Percentiles rank a stretch among this genome's conserved stretches.
Evolutionary conservation across 2,888 invertebrate genomes (phyloP).

Genomic region (Blastobasis lacticolella): DNA sequence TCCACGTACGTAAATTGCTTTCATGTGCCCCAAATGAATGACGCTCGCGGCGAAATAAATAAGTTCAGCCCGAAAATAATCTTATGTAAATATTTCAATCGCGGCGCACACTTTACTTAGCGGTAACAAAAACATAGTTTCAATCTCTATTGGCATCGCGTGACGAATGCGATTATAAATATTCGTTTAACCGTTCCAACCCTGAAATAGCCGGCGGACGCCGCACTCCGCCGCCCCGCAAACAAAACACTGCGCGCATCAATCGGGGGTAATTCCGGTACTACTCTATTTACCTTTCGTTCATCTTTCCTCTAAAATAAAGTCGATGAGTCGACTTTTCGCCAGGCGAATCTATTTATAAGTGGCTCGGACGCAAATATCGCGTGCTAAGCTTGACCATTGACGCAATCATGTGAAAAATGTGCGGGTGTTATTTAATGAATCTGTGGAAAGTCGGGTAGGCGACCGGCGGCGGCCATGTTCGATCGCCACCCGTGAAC

Average conservation of each 20-base stretch:
- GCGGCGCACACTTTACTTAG: conserved; percentile 50
- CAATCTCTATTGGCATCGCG: conserved; percentile 32
- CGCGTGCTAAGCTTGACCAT: conserved; percentile 60
- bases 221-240: conserved; percentile 31
- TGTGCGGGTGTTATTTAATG: conserved; percentile 63
- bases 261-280: conserved; percentile 45
- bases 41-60: conserved; percentile 55
- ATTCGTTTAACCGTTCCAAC: conserved; percentile 41
- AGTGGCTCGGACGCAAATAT: conserved; percentile 61
- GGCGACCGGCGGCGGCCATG: conserved; percentile 55
- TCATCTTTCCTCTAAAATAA: conserved; percentile 62
- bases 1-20: conserved; percentile 52
- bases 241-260: conserved; percentile 50
- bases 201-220: conserved; percentile 47
- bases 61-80: conserved; percentile 54
- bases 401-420: conserved; percentile 70
- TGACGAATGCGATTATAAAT: conserved; percentile 65
- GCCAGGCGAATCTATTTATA: conserved; percentile 65
- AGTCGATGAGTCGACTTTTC: conserved; percentile 60
- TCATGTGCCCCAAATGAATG: conserved; percentile 56
- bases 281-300: conserved; percentile 61
- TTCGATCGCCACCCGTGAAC: conserved; percentile 12
- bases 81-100: conserved; percentile 57
- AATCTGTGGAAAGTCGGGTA: conserved; percentile 51
- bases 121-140: conserved; percentile 56